Base-by-base conservation (phyloP, 2,888 invertebrate genomes). In the Drosophila neotestacea region DNA sequence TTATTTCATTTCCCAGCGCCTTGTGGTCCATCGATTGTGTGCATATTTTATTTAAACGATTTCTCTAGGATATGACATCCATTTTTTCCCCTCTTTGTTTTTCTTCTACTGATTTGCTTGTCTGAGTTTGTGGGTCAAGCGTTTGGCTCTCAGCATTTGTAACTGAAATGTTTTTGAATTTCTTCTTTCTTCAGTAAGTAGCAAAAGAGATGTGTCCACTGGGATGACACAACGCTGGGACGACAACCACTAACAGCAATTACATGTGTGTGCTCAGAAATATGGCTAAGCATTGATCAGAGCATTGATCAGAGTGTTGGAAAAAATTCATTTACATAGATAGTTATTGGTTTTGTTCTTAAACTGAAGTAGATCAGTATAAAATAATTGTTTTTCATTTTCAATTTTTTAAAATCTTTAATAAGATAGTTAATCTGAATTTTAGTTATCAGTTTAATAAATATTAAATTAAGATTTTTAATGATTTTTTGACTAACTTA, bases 71-170 rank as follows among this genome's bases (percentile, higher is more conserved):
- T 55, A 76, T 88, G 86, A 82, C 68, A 83, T 79, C 77, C 65
- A 66, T 71, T 83, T 85, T 68, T 38, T 30, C 9, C 7, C 16
- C 11, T 34, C 28, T 28, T 41, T 1, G 28, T 6, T 27, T 36
- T 16, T n/a, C 32, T n/a, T 34, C 38, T 83, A 48, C 77, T 67
- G 73, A 73, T 83, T 85, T 85, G 86, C 88, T 73, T 70, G 81
- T 63, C 48, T 70, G 65, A 58, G 47, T 83, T 73, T 88, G 60
- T 88, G 88, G 88, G 83, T 83, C 83, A 83, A 88, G 88, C 75
- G 16, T n/a, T n/a, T 78, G 61, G 59, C 48, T 52, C 46, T 58
- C 48, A 55, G 44, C 48, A 55, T 51, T 68, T 44, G 22, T 11
- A 51, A 38, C 41, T 48, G 42, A 73, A 64, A 64, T 73, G 64